A percentile compares a stretch with the other conserved stretches of the same genome.
Evolutionary conservation across 2,113 vertebrate genomes (phyloP).

Genomic region (Psammodynastes pulverulentus): DNA sequence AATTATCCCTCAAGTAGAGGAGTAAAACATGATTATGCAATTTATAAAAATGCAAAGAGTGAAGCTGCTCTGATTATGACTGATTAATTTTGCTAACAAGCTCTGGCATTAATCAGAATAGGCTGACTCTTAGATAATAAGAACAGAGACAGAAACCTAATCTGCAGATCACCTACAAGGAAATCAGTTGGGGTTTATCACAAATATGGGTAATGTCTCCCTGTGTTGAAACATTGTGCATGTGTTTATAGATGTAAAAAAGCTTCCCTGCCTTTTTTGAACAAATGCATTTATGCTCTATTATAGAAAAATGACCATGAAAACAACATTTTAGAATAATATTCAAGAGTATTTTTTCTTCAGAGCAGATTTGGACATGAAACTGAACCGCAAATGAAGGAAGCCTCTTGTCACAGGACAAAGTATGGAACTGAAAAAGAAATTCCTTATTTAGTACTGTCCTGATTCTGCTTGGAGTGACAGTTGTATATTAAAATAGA

Average conservation of each 20-base stretch:
- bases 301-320: not conserved
- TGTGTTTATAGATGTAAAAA: not conserved
- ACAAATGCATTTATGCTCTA: not conserved
- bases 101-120: conserved; percentile 16
- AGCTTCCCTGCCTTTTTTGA: not conserved
- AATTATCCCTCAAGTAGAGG: conserved; percentile 10
- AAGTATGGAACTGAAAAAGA: not conserved
- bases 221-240: not conserved
- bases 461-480: not conserved
- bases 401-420: not conserved
- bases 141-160: not conserved
- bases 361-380: not conserved
- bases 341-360: not conserved
- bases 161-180: not conserved
- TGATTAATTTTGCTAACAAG: conserved; percentile 19
- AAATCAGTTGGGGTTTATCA: not conserved
- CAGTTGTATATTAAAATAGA: too few species aligned
- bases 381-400: not conserved
- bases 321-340: not conserved
- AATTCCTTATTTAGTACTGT: not conserved
- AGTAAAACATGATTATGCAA: not conserved
- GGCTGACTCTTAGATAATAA: not conserved
- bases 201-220: not conserved
- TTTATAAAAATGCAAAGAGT: conserved; percentile 22
- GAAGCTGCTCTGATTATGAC: conserved; percentile 17